Conservation (phyloP, 1,140 invertebrate genomes). For the Campodea augens region DNA sequence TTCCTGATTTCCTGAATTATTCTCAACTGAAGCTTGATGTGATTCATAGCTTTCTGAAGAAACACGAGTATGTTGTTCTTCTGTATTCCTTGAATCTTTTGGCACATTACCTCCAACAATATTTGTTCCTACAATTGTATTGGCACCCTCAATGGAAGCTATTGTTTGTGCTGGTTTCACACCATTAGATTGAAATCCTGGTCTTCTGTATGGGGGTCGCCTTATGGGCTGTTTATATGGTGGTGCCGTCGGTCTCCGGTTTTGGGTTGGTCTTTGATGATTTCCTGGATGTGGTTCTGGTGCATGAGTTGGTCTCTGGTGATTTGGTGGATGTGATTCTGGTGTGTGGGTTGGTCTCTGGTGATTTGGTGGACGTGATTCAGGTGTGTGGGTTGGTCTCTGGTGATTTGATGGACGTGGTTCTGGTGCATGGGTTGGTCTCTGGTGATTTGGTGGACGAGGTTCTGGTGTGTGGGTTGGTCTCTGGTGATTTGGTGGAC, state of each 20-base stretch:
- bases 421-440: not conserved
- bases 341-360: no score
- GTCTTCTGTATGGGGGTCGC: not conserved
- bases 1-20: no score
- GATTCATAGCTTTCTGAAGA: no score
- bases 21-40: no score
- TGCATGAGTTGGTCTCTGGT: conserved; percentile 1
- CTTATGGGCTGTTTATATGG: not conserved
- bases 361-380: no score
- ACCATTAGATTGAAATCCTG: conserved; percentile 11
- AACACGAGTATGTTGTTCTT: no score
- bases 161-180: conserved; percentile 15
- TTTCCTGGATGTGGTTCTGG: not conserved
- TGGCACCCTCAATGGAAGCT: conserved; percentile 19
- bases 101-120: conserved; percentile 8
- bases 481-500: not conserved
- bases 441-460: conserved; percentile 1
- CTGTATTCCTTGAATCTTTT: no score
- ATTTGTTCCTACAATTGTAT: conserved; percentile 18
- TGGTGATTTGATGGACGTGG: no score
- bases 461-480: no score
- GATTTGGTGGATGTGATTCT: conserved; percentile 5
- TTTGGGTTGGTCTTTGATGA: not conserved
- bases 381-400: no score
- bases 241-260: conserved; percentile 1